These are phyloP conservation scores for Amazonetta brasiliensis DNA, from an alignment of 2,797 vertebrate genomes.

Conservation along the genomic window DNA sequence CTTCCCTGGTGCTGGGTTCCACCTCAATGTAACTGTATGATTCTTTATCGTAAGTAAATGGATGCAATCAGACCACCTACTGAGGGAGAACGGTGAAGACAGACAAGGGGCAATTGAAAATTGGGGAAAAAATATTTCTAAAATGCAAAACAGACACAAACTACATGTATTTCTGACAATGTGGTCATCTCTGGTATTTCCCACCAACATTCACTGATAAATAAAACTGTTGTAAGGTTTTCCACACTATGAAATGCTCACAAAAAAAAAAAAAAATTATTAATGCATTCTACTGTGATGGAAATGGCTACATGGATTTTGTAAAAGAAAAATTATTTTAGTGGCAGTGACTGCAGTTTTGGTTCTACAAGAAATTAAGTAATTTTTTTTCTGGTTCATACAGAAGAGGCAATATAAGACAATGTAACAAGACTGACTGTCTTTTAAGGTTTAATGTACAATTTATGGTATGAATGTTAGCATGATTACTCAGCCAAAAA, in stretches of 20 bases:
- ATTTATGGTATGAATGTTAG: not conserved
- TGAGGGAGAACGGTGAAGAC: not conserved
- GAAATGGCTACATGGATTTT: not conserved
- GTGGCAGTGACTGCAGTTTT: not conserved
- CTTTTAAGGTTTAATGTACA: not conserved
- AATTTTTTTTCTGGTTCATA: not conserved
- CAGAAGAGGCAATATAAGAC: not conserved
- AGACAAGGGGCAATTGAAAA: not conserved
- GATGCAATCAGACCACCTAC: not conserved
- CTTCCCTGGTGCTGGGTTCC: not conserved
- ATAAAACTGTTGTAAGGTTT: not conserved
- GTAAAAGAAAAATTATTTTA: not conserved
- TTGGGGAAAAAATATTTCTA: not conserved
- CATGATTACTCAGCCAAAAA: not conserved
- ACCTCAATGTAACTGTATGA: not conserved
- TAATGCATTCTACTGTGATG: not conserved
- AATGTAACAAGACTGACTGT: not conserved
- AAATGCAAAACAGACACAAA: not conserved
- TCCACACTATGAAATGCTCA: not conserved
- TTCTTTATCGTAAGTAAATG: not conserved
- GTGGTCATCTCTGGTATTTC: not conserved
- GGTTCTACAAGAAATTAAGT: not conserved
- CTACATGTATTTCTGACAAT: not conserved
- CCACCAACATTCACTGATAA: not conserved
- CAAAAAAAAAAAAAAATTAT: not conserved